A percentile compares a stretch with the other conserved stretches of the same genome.
These are phyloP conservation scores for Leptinotarsa tumamoca DNA, from an alignment of 2,888 invertebrate species.

Conservation along the genomic window DNA sequence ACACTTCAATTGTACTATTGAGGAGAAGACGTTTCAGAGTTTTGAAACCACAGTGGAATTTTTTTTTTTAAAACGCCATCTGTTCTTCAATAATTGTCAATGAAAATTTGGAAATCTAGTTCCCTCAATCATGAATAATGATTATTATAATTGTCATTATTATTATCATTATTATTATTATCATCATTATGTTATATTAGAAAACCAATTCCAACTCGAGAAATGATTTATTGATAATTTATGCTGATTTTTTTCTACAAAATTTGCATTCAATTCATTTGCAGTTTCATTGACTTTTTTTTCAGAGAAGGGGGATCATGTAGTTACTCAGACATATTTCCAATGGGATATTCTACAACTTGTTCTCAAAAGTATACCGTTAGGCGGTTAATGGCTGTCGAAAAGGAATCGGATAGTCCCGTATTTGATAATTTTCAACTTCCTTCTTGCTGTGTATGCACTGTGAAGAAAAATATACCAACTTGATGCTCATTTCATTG, in stretches of 20 bases:
- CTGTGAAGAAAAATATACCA: constrained; percentile 35
- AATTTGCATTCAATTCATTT: background rate
- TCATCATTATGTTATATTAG: too few relatives aligned
- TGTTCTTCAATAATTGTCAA: too few relatives aligned
- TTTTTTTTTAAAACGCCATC: too few relatives aligned
- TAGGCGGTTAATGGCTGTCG: constrained; percentile 53
- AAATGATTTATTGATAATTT: background rate
- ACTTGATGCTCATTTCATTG: too few relatives aligned
- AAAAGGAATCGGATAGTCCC: constrained; percentile 50
- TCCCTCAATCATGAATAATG: too few relatives aligned
- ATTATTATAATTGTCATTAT: too few relatives aligned
- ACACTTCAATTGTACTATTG: too few relatives aligned
- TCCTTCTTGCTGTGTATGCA: constrained; percentile 68
- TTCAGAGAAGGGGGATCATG: constrained; percentile 50
- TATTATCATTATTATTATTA: too few relatives aligned
- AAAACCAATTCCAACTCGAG: too few relatives aligned
- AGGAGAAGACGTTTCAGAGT: too few relatives aligned
- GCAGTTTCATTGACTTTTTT: background rate
- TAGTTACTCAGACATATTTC: constrained; percentile 61
- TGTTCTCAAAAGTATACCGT: constrained; percentile 72
- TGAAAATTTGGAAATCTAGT: too few relatives aligned
- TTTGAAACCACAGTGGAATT: too few relatives aligned
- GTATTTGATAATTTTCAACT: constrained; percentile 61
- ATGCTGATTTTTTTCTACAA: background rate
- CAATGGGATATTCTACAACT: constrained; percentile 66